These are phyloP conservation scores for Pseudorhiza aurosa DNA, from an alignment of 30 jellyfish, hydroid and myxozoan genomes.

Conservation along the genomic window DNA sequence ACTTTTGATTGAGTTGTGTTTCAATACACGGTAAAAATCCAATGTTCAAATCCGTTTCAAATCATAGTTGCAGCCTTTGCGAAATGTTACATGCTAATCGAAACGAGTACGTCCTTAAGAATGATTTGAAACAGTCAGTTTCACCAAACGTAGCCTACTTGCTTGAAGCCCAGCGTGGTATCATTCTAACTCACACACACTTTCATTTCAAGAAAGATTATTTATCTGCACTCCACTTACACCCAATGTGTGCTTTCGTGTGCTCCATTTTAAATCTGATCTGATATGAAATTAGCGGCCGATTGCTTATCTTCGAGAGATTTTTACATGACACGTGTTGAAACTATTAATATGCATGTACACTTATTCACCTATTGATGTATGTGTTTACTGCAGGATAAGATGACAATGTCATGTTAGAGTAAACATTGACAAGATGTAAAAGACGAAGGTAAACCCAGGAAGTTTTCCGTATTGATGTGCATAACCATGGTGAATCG, in stretches of 20 bases:
- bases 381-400: slow-evolving; percentile 38
- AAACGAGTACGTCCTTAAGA: too few species aligned
- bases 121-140: too few species aligned
- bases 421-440: slow-evolving; percentile 27
- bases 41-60: too few species aligned
- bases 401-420: background rate
- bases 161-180: too few species aligned
- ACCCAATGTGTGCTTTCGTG: slow-evolving; percentile 22
- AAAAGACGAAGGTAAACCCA: background rate
- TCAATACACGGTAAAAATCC: too few species aligned
- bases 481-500: slow-evolving; percentile 51
- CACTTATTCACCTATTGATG: slow-evolving; percentile 4
- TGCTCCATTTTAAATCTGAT: background rate
- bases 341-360: background rate
- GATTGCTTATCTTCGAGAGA: background rate
- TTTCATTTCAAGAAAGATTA: too few species aligned
- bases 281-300: background rate
- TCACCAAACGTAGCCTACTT: too few species aligned
- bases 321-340: slow-evolving; percentile 49
- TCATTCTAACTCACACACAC: too few species aligned
- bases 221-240: too few species aligned
- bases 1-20: too few species aligned
- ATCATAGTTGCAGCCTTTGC: too few species aligned
- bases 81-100: too few species aligned
- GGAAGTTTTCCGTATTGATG: slow-evolving; percentile 20